Percentiles rank a stretch among this genome's conserved stretches.
phyloP scores from a whole-genome alignment of 2,113 vertebrate genomes.

The Oreotragus oreotragus region DNA sequence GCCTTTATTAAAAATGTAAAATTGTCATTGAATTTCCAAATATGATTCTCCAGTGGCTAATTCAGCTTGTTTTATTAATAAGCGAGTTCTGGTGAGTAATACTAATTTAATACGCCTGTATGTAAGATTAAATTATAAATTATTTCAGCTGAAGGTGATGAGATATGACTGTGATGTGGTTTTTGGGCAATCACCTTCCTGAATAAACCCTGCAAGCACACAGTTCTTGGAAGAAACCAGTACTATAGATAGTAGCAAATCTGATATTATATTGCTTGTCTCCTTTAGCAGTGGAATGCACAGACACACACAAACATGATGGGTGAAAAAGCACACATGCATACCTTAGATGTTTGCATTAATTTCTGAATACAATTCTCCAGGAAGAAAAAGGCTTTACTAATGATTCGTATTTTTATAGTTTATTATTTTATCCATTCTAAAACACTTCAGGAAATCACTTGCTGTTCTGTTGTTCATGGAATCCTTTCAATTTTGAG shows the following conservation, averaged over 20 bases:
- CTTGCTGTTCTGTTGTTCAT: not conserved
- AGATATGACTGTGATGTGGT: slow-evolving; percentile 72
- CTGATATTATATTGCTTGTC: slow-evolving; percentile 1
- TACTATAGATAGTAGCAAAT: slow-evolving; percentile 25
- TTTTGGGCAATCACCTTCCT: slow-evolving; percentile 70
- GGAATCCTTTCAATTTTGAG: not conserved
- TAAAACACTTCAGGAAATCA: not conserved
- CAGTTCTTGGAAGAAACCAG: not conserved
- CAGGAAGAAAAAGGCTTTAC: not conserved
- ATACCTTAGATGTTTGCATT: not conserved
- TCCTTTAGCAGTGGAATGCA: not conserved
- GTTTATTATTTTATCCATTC: not conserved
- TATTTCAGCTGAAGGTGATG: slow-evolving; percentile 84
- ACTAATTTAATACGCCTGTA: slow-evolving; percentile 84
- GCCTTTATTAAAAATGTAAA: slow-evolving; percentile 90
- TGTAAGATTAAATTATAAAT: slow-evolving; percentile 90
- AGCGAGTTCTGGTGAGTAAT: slow-evolving; percentile 85
- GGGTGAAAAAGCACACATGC: not conserved
- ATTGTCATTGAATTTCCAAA: slow-evolving; percentile 88
- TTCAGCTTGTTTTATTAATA: slow-evolving; percentile 89
- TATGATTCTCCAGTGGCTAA: slow-evolving; percentile 86
- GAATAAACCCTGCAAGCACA: slow-evolving; percentile 72
- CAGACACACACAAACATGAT: not conserved
- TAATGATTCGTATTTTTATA: slow-evolving; percentile 1
- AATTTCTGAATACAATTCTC: not conserved